These are phyloP conservation scores for Archilochus colubris DNA, from an alignment of 2,113 vertebrate genomes.

Conservation along the genomic window DNA sequence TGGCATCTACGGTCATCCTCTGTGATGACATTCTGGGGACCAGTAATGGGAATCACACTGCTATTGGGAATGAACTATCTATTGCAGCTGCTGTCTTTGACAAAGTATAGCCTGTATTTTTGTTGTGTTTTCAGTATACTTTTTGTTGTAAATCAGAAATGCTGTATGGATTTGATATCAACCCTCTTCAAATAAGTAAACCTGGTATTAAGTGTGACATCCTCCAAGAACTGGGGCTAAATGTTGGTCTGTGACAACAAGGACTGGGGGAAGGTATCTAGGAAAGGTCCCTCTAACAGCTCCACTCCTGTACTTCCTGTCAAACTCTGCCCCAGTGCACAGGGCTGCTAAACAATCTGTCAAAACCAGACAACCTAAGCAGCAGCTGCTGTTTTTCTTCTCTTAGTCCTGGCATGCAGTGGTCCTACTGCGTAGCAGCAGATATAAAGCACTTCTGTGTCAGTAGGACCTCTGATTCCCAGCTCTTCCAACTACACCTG, in stretches of 20 bases:
- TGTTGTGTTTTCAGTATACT: neutral
- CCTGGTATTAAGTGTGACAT: neutral
- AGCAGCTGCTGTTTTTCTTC: neutral
- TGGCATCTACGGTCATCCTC: rapidly evolving
- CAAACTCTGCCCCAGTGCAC: neutral
- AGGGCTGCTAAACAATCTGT: neutral
- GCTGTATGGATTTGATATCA: neutral
- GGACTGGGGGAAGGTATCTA: neutral
- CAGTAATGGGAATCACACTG: neutral
- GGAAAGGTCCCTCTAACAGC: neutral
- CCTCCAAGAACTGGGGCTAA: neutral
- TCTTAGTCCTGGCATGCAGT: too few species aligned
- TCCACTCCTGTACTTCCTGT: neutral
- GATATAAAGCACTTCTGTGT: too few species aligned
- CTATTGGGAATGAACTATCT: neutral
- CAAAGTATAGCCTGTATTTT: rapidly evolving
- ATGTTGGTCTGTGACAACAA: neutral
- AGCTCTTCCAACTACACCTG: neutral
- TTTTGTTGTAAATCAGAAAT: neutral
- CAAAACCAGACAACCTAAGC: neutral
- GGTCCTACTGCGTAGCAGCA: neutral
- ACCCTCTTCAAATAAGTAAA: neutral
- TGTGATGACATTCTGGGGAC: neutral
- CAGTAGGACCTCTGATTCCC: too few species aligned
- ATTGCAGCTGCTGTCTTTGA: neutral